A percentile compares a stretch with the other conserved stretches of the same genome.
These are phyloP conservation scores for Drosophila ercepeae DNA, from an alignment of 1,140 invertebrate species.

Conservation along the genomic window DNA sequence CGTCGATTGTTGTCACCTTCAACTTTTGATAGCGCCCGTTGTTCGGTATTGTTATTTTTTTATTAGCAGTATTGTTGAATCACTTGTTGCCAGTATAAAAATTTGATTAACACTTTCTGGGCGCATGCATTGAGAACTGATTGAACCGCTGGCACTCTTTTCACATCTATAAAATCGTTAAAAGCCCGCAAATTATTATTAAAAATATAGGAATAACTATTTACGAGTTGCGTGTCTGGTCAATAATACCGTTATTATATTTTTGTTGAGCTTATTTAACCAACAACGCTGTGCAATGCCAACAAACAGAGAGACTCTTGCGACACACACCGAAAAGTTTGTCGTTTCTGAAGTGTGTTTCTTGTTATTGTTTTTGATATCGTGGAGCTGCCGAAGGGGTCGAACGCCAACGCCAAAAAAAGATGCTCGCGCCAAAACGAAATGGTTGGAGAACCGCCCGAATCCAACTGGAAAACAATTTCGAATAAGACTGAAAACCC, in stretches of 20 bases:
- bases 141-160: conserved; percentile 52
- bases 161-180: conserved; percentile 27
- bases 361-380: conserved; percentile 11
- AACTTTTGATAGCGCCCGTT: conserved; percentile 40
- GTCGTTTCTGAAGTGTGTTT: conserved; percentile 8
- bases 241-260: conserved; percentile 19
- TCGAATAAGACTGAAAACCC: conserved; percentile 52
- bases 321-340: conserved; percentile 51
- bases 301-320: conserved; percentile 33
- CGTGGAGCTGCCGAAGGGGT: conserved; percentile 13
- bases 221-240: background rate
- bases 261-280: conserved; percentile 55
- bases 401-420: conserved; percentile 50
- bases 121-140: conserved; percentile 47
- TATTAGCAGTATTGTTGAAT: conserved; percentile 25
- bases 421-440: conserved; percentile 63
- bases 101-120: conserved; percentile 66
- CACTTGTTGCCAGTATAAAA: conserved; percentile 67
- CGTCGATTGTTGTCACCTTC: conserved; percentile 58
- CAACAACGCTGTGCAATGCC: conserved; percentile 13
- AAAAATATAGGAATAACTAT: conserved; percentile 21
- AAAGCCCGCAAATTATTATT: conserved; percentile 38
- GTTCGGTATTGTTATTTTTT: conserved; percentile 14
- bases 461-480: conserved; percentile 5
- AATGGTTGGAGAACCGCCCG: conserved; percentile 19